Evolutionary conservation across 2,797 vertebrate genomes (phyloP), one percentile per base, ranked within the genome.

Genomic region (Siniperca scherzeri): DNA sequence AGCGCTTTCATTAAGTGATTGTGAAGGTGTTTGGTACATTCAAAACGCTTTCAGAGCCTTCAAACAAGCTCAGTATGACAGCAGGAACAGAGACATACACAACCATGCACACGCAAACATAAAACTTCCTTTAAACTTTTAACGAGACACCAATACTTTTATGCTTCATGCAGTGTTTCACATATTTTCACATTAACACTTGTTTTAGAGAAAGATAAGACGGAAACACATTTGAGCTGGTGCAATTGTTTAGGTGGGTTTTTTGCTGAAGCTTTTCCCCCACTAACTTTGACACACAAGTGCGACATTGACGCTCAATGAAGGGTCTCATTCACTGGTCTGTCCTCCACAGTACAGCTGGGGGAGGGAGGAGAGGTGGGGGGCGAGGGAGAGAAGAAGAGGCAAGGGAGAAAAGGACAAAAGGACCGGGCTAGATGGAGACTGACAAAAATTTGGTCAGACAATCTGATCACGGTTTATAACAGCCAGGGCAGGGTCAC

Each of bases 291-390:
- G 87, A 85, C 88, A 92, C 86, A 92, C 87, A 92, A 90, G 81
- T 85, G 82, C 19, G 76, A 92, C 87, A 90, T 79, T 92, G 88
- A 90, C 57, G 22, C 80, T 50, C 36, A 52, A 71, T 91, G 84
- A 93, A 94, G 91, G 88, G 69, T 87, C 80, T 92, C 86, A 89
- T 92, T 92, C 90, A 91, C 62, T 76, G 57, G n/a, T 78, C 22
- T 16, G 38, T 82, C 70, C 86, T 77, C 61, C 57, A 56, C 75
- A 80, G 68, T 56, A 91, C 91, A 91, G 85, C 84, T 85, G 87
- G 80, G 72, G 40, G 77, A 66, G 75, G 74, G 59, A 55, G 30
- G 60, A n/a, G 75, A 74, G 65, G 67, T 56, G 70, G 25, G 17
- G 9, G 53, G 48, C 0, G 27, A 25, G 59, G 38, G 25, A 38